These are phyloP conservation scores for Exocentrus adspersus DNA, from an alignment of 2,888 invertebrate genomes.

Conservation along the genomic window DNA sequence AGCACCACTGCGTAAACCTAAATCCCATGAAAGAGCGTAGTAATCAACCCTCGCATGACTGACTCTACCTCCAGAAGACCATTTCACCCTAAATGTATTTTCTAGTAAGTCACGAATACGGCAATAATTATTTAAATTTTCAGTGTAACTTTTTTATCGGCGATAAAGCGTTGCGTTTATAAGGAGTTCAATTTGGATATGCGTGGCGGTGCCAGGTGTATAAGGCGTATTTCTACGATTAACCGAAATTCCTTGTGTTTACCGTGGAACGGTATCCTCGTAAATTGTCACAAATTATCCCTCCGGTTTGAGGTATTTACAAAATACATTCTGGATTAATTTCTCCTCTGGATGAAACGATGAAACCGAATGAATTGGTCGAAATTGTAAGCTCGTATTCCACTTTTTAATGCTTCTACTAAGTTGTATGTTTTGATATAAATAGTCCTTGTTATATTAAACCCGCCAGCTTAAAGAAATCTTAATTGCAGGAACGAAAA, in stretches of 20 bases:
- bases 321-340: conserved; percentile 3
- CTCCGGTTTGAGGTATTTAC: conserved; percentile 6
- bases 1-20: conserved; percentile 19
- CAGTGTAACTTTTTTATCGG: conserved; percentile 30
- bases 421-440: too few species aligned
- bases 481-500: background rate
- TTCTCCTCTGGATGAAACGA: background rate
- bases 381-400: too few species aligned
- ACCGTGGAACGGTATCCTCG: background rate
- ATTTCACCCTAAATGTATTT: conserved; percentile 39
- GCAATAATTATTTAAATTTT: conserved; percentile 39
- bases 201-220: conserved; percentile 26
- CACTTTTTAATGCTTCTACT: too few species aligned
- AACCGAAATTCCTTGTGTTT: conserved; percentile 11
- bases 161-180: conserved; percentile 23
- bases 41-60: conserved; percentile 42
- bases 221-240: conserved; percentile 16
- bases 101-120: conserved; percentile 38
- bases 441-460: too few species aligned
- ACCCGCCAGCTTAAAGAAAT: background rate
- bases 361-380: too few species aligned
- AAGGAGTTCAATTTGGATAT: conserved; percentile 22
- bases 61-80: conserved; percentile 25
- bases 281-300: conserved; percentile 10
- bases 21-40: conserved; percentile 44